Base-by-base conservation (phyloP, 2,797 vertebrate genomes). In the Chrysocyon brachyurus region DNA sequence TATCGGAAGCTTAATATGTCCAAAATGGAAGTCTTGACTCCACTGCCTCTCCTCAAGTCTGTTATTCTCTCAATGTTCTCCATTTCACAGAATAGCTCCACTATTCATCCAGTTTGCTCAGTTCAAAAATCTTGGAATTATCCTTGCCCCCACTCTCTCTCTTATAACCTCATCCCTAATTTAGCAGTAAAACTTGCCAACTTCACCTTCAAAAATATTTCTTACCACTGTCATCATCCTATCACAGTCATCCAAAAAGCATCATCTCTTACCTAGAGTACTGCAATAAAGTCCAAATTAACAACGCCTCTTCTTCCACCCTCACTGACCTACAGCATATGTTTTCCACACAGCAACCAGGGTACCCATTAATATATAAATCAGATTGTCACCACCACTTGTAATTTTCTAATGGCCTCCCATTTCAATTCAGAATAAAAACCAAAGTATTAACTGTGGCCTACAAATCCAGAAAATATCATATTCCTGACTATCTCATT, bases 361-460 rank as follows among this genome's bases (percentile, higher is more conserved):
- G 70, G 22, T 87, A 85, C 11, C 19, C 79, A 86, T 40, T 72
- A 61, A 96, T 52, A 86, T 12, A 81, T 52, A 90, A 96, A 56
- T 78, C 49, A 91, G 24, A 83, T 91, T 79, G 78, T 82, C 15
- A 49, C 16, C 14, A 66, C 12, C 16, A 72, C 28, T 33, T 14
- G 40, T 15, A 33, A 78, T 68, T 33, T 73, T 87, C 70, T 66
- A 63, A 88, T 70, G 59, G 52, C 22, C 73, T 89, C 26, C 14
- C 9, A 79, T 64, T 87, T 96, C 85, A 75, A 72, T 86, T 75
- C 68, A 96, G 64, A 91, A 89, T 88, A 72, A 94, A 94, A 92
- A 40, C 11, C 21, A 81, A 73, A 49, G 14, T 59, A 96, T 33
- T 89, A 88, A 64, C 14, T 36, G 24, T 90, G 63, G 7, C 19